phyloP scores from a whole-genome alignment of 2,113 vertebrate species.

The Ictalurus furcatus region DNA sequence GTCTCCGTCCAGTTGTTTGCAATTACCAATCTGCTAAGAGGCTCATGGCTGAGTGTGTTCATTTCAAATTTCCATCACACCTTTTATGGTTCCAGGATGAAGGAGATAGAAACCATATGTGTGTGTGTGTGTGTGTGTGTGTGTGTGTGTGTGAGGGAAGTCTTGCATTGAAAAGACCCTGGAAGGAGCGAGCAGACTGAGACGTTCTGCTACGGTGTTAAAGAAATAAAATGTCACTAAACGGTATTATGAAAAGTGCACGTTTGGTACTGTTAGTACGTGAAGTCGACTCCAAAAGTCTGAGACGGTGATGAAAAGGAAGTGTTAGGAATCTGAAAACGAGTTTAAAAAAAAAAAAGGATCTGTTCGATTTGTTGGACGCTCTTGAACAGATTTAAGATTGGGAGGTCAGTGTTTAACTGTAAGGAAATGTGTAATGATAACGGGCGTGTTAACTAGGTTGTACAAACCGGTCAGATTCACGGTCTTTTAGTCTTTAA shows the following conservation, averaged over 20 bases:
- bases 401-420: neutral
- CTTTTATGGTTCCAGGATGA: slow-evolving; percentile 69
- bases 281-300: neutral
- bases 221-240: neutral
- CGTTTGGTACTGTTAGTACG: too few species aligned
- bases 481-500: too few species aligned
- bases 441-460: too few species aligned
- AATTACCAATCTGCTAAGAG: slow-evolving; percentile 78
- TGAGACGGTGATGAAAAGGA: neutral
- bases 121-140: slow-evolving; percentile 44
- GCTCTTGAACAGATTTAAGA: neutral
- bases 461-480: too few species aligned
- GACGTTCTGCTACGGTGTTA: neutral
- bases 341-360: too few species aligned
- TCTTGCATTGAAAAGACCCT: neutral
- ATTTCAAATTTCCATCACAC: slow-evolving; percentile 80
- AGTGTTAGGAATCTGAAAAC: neutral
- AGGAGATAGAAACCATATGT: slow-evolving; percentile 71
- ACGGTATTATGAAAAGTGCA: neutral
- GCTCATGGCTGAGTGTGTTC: slow-evolving; percentile 80
- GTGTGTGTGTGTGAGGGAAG: slow-evolving; percentile 47
- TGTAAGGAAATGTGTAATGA: neutral
- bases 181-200: neutral
- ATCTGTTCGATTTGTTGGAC: neutral
- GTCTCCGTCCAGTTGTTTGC: slow-evolving; percentile 73